phyloP scores from a whole-genome alignment of 2,888 invertebrate genomes.

The Himalopsyche kuldschensis region DNA sequence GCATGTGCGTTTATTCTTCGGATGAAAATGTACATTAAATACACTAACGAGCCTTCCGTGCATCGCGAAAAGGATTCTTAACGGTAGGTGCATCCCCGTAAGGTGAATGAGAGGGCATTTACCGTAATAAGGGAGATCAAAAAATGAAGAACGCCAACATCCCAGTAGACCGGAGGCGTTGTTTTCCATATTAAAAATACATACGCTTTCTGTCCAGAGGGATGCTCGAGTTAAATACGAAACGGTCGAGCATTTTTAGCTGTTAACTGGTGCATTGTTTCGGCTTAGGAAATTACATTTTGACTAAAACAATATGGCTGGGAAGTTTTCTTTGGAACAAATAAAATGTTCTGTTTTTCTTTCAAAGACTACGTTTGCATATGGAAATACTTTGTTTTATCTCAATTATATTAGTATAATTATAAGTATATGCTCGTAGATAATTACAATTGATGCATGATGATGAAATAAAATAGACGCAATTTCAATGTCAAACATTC shows the following conservation, averaged over 20 bases:
- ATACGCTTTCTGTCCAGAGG: slow-evolving; percentile 24
- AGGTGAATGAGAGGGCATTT: neutral
- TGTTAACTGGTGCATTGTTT: neutral
- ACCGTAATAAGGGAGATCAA: slow-evolving; percentile 8
- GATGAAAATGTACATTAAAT: no score
- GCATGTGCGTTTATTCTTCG: no score
- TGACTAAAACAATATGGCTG: neutral
- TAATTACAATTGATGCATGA: no score
- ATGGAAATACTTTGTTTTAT: neutral
- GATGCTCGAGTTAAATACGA: slow-evolving; percentile 10
- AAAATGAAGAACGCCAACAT: slow-evolving; percentile 9
- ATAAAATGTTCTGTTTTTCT: neutral
- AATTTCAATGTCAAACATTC: no score
- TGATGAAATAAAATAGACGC: no score
- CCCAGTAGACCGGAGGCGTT: slow-evolving; percentile 27
- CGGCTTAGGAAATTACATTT: neutral
- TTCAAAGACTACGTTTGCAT: neutral
- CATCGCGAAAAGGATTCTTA: neutral
- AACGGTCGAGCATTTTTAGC: neutral
- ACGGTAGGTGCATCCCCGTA: neutral
- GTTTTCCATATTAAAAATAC: slow-evolving; percentile 36
- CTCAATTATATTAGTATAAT: no score
- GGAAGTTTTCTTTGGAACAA: neutral
- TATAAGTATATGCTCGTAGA: no score
- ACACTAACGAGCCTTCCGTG: neutral